Conservation (phyloP, 2,113 vertebrate species). For the Misgurnus anguillicaudatus region DNA sequence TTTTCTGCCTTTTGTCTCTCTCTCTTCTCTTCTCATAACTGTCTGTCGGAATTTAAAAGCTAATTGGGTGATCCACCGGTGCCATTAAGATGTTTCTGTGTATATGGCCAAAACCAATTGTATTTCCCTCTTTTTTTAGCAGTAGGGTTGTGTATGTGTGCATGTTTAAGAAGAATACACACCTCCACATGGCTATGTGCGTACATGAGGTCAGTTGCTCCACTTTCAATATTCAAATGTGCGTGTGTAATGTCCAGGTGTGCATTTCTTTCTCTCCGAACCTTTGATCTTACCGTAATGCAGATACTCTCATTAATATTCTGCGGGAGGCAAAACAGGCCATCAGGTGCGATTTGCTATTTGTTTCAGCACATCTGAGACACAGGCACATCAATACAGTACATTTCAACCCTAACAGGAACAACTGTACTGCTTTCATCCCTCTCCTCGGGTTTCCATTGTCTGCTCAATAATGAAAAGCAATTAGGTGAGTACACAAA, state of each 20-base stretch:
- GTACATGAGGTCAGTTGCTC: conserved; percentile 12
- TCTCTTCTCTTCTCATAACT: conserved; percentile 42
- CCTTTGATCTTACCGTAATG: conserved; percentile 49
- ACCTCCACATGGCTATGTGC: background rate
- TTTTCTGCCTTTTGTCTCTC: conserved; percentile 24
- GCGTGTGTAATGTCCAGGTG: conserved; percentile 37
- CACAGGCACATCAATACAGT: conserved; percentile 74
- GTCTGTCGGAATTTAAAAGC: conserved; percentile 36
- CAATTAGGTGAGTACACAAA: conserved; percentile 77
- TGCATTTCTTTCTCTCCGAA: conserved; percentile 43
- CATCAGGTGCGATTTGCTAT: conserved; percentile 67
- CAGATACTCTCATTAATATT: conserved; percentile 65
- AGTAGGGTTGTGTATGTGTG: background rate
- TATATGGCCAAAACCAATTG: too few relatives aligned
- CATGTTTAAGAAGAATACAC: background rate
- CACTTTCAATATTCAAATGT: conserved; percentile 8
- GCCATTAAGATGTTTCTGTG: background rate
- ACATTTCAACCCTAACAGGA: conserved; percentile 70
- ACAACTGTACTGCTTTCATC: conserved; percentile 73
- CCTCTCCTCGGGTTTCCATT: conserved; percentile 72
- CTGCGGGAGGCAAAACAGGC: conserved; percentile 61
- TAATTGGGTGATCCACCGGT: conserved; percentile 13
- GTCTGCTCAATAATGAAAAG: conserved; percentile 76
- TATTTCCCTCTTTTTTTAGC: too few relatives aligned
- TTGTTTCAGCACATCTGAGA: conserved; percentile 73